Conservation (phyloP, 2,113 vertebrate genomes). For the Narcine bancroftii region DNA sequence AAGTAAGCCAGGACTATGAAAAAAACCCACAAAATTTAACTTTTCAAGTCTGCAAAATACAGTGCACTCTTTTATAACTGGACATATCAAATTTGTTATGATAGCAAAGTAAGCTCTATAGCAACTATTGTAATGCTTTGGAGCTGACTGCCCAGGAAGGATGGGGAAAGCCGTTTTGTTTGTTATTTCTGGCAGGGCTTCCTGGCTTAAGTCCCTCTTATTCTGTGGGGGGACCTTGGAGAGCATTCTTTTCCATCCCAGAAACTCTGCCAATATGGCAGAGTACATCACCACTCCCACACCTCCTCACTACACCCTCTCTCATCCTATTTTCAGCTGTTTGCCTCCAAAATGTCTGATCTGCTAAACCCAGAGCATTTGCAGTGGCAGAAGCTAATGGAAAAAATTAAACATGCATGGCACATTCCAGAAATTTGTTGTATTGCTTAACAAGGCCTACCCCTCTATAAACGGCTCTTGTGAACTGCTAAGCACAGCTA, state of each 20-base stretch:
- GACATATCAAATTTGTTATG: slow-evolving; percentile 71
- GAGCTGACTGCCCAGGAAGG: slow-evolving; percentile 64
- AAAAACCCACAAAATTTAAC: slow-evolving; percentile 48
- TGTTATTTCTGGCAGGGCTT: slow-evolving; percentile 72
- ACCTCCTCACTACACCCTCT: background rate
- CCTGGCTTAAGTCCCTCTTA: slow-evolving; percentile 58
- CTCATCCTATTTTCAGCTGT: slow-evolving; percentile 61
- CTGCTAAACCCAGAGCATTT: slow-evolving; percentile 63
- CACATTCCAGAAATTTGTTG: slow-evolving; percentile 61
- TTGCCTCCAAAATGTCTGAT: slow-evolving; percentile 61
- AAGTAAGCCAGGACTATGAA: slow-evolving; percentile 45
- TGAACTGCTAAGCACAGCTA: slow-evolving; percentile 45
- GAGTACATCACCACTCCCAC: background rate
- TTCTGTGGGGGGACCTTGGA: slow-evolving; percentile 64
- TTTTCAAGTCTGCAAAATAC: slow-evolving; percentile 47
- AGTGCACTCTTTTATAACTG: slow-evolving; percentile 48
- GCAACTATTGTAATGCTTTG: slow-evolving; percentile 78
- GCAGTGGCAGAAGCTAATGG: slow-evolving; percentile 54
- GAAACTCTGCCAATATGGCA: slow-evolving; percentile 69
- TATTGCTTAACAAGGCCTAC: slow-evolving; percentile 63
- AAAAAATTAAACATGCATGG: slow-evolving; percentile 65
- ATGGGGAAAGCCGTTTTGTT: slow-evolving; percentile 81
- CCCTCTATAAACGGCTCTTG: slow-evolving; percentile 71
- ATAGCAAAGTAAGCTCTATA: slow-evolving; percentile 81
- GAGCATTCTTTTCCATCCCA: slow-evolving; percentile 60